These are phyloP conservation scores for Rutpela maculata DNA, from an alignment of 2,888 invertebrate genomes.

Conservation along the genomic window DNA sequence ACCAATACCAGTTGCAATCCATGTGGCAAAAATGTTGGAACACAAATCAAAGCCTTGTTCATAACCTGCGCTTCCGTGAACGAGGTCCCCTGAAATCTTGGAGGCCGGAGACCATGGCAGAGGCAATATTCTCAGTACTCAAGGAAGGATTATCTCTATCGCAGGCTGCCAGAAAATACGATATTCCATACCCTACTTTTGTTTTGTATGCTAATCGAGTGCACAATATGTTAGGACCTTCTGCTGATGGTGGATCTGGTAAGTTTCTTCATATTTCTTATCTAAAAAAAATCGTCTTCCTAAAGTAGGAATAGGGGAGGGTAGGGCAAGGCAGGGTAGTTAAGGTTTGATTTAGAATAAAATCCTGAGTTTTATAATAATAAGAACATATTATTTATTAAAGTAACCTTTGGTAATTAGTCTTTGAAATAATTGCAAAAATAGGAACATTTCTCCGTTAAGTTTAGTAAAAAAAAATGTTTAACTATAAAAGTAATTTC, in stretches of 20 bases:
- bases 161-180: slow-evolving; percentile 94
- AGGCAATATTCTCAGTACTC: slow-evolving; percentile 93
- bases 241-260: slow-evolving; percentile 93
- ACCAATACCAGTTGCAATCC: slow-evolving; percentile 95
- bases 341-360: too few species aligned
- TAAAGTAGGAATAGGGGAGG: too few species aligned
- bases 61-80: slow-evolving; percentile 93
- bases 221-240: slow-evolving; percentile 95
- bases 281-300: too few species aligned
- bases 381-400: too few species aligned
- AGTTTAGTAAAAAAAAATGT: too few species aligned
- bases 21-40: slow-evolving; percentile 99
- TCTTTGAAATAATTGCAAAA: too few species aligned
- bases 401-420: too few species aligned
- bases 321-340: too few species aligned
- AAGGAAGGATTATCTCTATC: slow-evolving; percentile 92
- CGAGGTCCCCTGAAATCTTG: slow-evolving; percentile 94
- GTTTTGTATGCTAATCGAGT: slow-evolving; percentile 94
- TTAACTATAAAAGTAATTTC: too few species aligned
- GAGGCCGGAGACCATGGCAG: slow-evolving; percentile 96
- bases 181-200: slow-evolving; percentile 96
- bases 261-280: slow-evolving; percentile 51
- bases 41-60: slow-evolving; percentile 92
- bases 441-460: too few species aligned
- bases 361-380: too few species aligned